Percentiles rank a stretch among this genome's conserved stretches.
Evolutionary conservation across 2,113 vertebrate genomes (phyloP).

Genomic region (Cavia porcellus): DNA sequence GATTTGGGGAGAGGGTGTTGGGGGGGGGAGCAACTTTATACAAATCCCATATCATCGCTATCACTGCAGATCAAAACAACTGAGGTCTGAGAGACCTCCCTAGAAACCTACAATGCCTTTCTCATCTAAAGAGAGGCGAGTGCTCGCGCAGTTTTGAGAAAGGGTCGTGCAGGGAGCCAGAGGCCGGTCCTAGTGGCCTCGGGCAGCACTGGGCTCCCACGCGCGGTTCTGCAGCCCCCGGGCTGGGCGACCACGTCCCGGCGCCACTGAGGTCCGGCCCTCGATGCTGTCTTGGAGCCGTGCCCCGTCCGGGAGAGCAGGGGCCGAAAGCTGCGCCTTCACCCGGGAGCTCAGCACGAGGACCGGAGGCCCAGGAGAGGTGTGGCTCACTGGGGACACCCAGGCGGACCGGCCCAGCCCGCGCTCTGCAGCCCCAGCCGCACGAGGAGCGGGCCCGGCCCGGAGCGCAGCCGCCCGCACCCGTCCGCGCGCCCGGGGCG

Average conservation of each 20-base stretch:
- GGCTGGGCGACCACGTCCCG: not conserved
- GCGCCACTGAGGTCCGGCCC: not conserved
- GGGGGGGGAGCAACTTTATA: not conserved
- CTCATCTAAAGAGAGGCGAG: not conserved
- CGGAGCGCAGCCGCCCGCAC: not conserved
- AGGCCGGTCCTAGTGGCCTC: not conserved
- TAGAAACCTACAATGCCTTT: not conserved
- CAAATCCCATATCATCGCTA: conserved; percentile 34
- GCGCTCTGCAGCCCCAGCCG: not conserved
- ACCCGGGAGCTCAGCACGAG: not conserved
- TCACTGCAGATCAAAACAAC: not conserved
- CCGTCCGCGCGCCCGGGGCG: not conserved
- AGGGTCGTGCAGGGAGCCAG: not conserved
- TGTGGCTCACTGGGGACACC: not conserved
- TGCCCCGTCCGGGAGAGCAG: not conserved
- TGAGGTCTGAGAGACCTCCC: not conserved
- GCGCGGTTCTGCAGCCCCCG: not conserved
- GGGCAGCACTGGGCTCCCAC: not conserved
- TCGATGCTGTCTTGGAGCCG: not conserved
- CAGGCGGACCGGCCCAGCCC: not conserved
- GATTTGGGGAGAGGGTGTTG: not conserved
- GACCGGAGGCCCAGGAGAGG: not conserved
- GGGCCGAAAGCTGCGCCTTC: not conserved
- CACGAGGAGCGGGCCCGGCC: too few relatives aligned
- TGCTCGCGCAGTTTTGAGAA: not conserved